Evolutionary conservation across 1,140 invertebrate genomes (phyloP).

Genomic region (Scylla paramamosain): DNA sequence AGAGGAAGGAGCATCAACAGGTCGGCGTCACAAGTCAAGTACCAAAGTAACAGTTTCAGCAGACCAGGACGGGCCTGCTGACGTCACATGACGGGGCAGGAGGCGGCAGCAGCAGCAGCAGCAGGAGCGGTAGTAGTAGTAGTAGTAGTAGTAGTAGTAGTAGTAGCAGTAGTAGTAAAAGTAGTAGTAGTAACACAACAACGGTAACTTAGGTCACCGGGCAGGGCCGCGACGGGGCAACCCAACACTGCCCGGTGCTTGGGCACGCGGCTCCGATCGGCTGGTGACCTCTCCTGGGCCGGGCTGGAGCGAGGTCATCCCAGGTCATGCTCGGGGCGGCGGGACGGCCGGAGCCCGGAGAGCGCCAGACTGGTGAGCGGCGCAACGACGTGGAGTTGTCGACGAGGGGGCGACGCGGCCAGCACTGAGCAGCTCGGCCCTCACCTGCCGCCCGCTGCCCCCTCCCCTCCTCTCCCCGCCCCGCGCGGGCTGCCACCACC

Average conservation of each 20-base stretch:
- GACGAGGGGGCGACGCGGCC: slow-evolving; percentile 50
- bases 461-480: neutral
- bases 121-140: neutral
- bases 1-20: neutral
- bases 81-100: slow-evolving; percentile 35
- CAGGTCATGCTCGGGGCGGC: slow-evolving; percentile 55
- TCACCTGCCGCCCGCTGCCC: slow-evolving; percentile 54
- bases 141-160: slow-evolving; percentile 46
- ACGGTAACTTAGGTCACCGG: slow-evolving; percentile 60
- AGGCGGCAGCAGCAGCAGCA: neutral
- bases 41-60: neutral
- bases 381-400: slow-evolving; percentile 41
- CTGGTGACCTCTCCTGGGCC: slow-evolving; percentile 40
- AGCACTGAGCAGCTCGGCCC: slow-evolving; percentile 55
- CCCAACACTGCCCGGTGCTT: slow-evolving; percentile 47
- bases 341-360: slow-evolving; percentile 27
- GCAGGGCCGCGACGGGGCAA: slow-evolving; percentile 4
- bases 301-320: slow-evolving; percentile 53
- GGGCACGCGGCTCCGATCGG: slow-evolving; percentile 35
- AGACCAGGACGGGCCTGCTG: neutral
- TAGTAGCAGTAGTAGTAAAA: slow-evolving; percentile 4
- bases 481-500: neutral
- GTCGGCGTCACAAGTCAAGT: neutral
- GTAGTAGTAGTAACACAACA: neutral
- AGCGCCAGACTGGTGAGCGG: slow-evolving; percentile 24